Conservation (phyloP, 2,113 vertebrate species). For the Microcebus griseorufus region DNA sequence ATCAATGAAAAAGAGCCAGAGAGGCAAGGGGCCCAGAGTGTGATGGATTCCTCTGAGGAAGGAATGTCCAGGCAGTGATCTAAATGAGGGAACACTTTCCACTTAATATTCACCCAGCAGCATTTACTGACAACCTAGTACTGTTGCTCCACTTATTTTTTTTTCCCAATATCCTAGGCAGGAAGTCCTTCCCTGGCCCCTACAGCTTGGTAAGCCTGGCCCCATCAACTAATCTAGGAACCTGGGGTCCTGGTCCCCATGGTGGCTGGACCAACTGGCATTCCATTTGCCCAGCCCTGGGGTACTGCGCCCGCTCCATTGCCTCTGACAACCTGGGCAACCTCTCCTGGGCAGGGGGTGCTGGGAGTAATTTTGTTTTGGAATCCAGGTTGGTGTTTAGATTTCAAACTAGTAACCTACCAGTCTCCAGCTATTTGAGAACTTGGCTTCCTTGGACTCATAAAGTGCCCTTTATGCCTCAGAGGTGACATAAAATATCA, state of each 20-base stretch:
- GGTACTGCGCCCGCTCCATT: neutral
- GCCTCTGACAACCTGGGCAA: slow-evolving; percentile 51
- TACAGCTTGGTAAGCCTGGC: neutral
- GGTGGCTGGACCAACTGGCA: neutral
- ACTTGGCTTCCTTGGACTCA: slow-evolving; percentile 77
- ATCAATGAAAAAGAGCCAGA: neutral
- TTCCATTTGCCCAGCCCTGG: neutral
- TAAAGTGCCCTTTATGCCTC: slow-evolving; percentile 73
- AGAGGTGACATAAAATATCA: slow-evolving; percentile 81
- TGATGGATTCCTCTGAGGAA: neutral
- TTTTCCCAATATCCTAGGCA: neutral
- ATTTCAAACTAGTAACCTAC: slow-evolving; percentile 73
- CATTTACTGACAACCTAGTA: neutral
- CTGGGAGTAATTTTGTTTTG: slow-evolving; percentile 69
- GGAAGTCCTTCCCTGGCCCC: neutral
- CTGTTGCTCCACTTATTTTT: neutral
- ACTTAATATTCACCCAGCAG: neutral
- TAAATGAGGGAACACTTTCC: neutral
- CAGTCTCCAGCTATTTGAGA: slow-evolving; percentile 67
- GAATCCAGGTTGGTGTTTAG: slow-evolving; percentile 62
- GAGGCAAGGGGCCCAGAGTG: neutral
- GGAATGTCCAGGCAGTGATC: neutral
- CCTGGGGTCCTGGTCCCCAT: neutral
- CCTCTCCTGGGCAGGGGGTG: neutral
- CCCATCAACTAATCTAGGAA: neutral